Evolutionary conservation across 1,140 invertebrate genomes (phyloP).

Genomic region (Ditylenchus dipsaci): DNA sequence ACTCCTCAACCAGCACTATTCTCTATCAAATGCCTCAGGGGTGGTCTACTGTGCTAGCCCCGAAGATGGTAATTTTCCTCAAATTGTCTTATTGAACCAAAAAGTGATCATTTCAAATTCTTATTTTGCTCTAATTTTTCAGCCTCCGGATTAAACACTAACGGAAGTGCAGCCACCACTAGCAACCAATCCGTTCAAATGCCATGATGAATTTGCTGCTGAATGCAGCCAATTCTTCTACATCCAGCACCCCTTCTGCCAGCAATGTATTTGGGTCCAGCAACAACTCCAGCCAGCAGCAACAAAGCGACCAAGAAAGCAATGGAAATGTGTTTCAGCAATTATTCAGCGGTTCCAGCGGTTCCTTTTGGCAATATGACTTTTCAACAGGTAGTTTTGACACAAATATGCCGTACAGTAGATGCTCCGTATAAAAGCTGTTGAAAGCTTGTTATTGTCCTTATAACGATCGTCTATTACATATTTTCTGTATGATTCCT

Average conservation of each 20-base stretch:
- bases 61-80: neutral
- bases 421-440: no score
- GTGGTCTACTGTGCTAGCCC: conserved; percentile 13
- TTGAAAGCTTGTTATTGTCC: no score
- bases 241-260: no score
- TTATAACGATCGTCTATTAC: no score
- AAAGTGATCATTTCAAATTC: no score
- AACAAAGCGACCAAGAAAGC: neutral
- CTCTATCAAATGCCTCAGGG: conserved; percentile 22
- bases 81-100: no score
- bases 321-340: neutral
- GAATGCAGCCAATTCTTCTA: no score
- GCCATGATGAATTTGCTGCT: neutral
- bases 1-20: conserved; percentile 4
- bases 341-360: neutral
- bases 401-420: no score
- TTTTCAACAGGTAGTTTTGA: conserved; percentile 4
- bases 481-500: no score
- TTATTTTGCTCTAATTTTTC: neutral
- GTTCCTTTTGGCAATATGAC: neutral
- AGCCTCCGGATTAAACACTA: no score
- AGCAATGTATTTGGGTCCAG: no score
- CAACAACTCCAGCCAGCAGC: neutral
- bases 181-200: neutral
- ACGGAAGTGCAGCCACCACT: neutral